Evolutionary conservation across 2,797 vertebrate species (phyloP).

Genomic region (Rhodeus uyekii): DNA sequence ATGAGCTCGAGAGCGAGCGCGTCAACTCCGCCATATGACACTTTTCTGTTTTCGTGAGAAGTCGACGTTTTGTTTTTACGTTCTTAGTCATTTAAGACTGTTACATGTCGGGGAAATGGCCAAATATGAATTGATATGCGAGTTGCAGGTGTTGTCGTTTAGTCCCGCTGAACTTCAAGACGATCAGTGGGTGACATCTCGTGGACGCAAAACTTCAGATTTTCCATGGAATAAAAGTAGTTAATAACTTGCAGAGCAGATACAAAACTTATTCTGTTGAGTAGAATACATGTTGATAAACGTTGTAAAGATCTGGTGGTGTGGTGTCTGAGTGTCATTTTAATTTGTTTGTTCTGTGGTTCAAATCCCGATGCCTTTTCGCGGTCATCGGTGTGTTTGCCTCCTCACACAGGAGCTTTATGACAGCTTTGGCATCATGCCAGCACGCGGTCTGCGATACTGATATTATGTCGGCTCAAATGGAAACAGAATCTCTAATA

Average conservation of each 20-base stretch:
- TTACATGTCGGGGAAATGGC: not conserved
- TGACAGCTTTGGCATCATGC: slow-evolving; percentile 12
- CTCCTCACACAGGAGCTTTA: not conserved
- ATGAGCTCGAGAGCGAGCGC: not conserved
- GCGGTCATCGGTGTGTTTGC: not conserved
- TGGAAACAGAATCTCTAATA: slow-evolving; percentile 43
- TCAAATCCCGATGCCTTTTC: not conserved
- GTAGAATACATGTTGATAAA: not conserved
- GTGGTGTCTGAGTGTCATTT: not conserved
- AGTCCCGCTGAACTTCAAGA: not conserved
- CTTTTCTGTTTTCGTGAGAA: slow-evolving; percentile 1
- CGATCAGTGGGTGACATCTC: slow-evolving; percentile 51
- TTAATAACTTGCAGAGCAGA: not conserved
- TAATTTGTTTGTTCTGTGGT: not conserved
- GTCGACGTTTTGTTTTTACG: not conserved
- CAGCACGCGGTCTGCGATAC: slow-evolving; percentile 20
- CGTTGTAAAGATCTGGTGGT: not conserved
- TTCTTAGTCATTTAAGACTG: not conserved
- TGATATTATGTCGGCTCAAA: slow-evolving; percentile 20
- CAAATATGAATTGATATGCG: not conserved
- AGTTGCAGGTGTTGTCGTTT: slow-evolving; percentile 26
- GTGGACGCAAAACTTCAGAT: slow-evolving; percentile 44
- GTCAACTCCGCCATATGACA: not conserved
- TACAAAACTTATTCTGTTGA: not conserved
- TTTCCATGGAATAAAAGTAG: not conserved